Percentiles rank a stretch among this genome's conserved stretches.
Evolutionary conservation across 1,140 invertebrate genomes (phyloP).

Genomic region (Metaphire vulgaris): DNA sequence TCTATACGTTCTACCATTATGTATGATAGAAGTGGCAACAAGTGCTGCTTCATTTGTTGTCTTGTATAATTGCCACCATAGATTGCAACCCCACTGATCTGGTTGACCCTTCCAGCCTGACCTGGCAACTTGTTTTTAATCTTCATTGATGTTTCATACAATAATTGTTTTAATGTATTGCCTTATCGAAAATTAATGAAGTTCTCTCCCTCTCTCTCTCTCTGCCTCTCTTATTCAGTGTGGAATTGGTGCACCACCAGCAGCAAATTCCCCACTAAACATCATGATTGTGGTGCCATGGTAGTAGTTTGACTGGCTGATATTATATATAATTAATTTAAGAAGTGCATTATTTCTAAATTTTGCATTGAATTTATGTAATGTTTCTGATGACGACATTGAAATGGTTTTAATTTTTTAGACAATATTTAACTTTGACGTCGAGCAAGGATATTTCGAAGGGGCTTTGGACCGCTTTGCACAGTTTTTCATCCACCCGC

Average conservation of each 20-base stretch:
- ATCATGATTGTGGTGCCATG: too few species aligned
- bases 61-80: not conserved
- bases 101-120: too few species aligned
- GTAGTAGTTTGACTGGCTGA: too few species aligned
- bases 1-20: not conserved
- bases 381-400: not conserved
- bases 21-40: not conserved
- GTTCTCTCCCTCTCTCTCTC: too few species aligned
- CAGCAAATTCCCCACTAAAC: too few species aligned
- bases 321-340: not conserved
- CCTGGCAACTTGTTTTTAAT: not conserved
- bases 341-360: not conserved
- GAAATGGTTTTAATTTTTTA: not conserved
- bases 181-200: too few species aligned
- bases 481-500: constrained; percentile 45
- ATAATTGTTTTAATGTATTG: too few species aligned
- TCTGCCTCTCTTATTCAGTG: too few species aligned
- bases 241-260: too few species aligned
- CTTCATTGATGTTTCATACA: not conserved
- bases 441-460: constrained; percentile 67
- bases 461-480: constrained; percentile 63
- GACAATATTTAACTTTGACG: constrained; percentile 71
- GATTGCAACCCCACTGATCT: too few species aligned
- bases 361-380: constrained; percentile 55
- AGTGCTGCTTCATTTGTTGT: not conserved